Conservation (phyloP, 2,797 vertebrate species). For the Crax fasciolata region DNA sequence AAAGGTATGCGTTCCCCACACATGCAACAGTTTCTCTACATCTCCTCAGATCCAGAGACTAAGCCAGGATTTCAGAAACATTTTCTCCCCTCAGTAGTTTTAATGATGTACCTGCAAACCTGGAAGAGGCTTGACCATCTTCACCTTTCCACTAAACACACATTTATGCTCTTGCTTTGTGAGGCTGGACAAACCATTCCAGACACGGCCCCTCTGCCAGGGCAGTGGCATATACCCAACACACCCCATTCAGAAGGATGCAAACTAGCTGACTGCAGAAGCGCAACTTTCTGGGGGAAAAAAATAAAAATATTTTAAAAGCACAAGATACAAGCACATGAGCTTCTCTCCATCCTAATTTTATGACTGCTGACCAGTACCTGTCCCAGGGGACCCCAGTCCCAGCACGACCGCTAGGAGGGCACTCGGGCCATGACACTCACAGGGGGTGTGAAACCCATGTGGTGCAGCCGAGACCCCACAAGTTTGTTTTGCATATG, state of each 20-base stretch:
- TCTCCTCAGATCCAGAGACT: background rate
- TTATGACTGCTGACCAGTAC: background rate
- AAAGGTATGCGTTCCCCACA: background rate
- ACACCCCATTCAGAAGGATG: background rate
- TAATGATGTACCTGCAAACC: background rate
- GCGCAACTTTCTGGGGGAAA: background rate
- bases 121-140: background rate
- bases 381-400: background rate
- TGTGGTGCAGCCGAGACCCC: background rate
- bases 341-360: background rate
- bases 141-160: background rate
- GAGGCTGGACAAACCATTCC: background rate
- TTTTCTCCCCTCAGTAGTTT: background rate
- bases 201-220: background rate
- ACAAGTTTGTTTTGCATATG: slow-evolving; percentile 30
- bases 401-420: fast-evolving
- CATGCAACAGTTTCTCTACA: fast-evolving
- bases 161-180: background rate
- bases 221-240: background rate
- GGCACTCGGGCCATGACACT: background rate
- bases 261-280: background rate
- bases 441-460: background rate
- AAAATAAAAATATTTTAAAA: background rate
- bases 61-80: background rate
- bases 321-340: background rate